phyloP scores from a whole-genome alignment of 1,140 invertebrate genomes.

The Linepithema humile region DNA sequence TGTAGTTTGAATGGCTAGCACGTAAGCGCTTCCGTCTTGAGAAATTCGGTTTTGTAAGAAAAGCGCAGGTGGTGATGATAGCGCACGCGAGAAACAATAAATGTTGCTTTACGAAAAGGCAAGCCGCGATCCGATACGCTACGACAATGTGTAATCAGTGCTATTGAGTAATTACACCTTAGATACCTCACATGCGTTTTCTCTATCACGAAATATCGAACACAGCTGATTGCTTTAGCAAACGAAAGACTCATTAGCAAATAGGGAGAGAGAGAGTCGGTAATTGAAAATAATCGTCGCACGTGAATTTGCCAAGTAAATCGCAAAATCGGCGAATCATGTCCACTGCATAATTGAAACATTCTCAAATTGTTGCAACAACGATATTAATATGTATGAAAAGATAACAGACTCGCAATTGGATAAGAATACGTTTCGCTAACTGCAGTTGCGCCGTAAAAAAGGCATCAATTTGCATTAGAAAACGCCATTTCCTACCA shows the following conservation, averaged over 20 bases:
- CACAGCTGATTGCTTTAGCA: not conserved
- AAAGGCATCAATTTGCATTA: not conserved
- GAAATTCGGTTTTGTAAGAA: constrained; percentile 39
- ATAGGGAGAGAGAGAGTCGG: not conserved
- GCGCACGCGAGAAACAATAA: not conserved
- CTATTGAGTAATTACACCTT: constrained; percentile 24
- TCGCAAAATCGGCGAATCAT: not conserved
- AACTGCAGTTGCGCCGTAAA: not conserved
- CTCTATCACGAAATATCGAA: constrained; percentile 22
- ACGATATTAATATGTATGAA: not conserved
- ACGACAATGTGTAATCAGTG: constrained; percentile 6
- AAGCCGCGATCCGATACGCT: constrained; percentile 12
- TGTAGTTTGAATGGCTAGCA: not conserved
- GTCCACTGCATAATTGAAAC: too few species aligned
- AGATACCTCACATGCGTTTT: constrained; percentile 23
- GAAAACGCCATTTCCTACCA: not conserved
- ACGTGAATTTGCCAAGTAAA: not conserved
- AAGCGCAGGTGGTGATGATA: constrained; percentile 1
- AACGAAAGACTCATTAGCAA: not conserved
- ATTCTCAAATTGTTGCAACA: too few species aligned
- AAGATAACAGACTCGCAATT: constrained; percentile 29
- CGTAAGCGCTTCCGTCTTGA: constrained; percentile 6
- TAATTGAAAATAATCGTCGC: not conserved
- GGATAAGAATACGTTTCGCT: constrained; percentile 17
- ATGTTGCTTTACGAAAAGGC: not conserved